Evolutionary conservation across 2,797 vertebrate genomes (phyloP), one percentile per base, ranked within the genome.

Genomic region (Miichthys miiuy): DNA sequence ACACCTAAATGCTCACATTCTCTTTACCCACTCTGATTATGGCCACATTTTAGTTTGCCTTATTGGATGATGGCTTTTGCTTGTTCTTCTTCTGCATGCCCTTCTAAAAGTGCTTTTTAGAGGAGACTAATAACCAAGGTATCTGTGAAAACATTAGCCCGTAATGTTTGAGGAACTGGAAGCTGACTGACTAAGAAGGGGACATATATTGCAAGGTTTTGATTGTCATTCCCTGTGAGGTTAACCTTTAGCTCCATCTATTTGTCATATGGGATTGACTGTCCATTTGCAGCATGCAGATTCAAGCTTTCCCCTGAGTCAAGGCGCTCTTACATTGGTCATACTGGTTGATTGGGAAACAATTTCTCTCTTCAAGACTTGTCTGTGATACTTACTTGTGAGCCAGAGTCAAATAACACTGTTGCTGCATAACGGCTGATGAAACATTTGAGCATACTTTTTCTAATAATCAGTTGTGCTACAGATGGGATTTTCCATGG

Each of bases 121-220:
- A 81, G 20, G 2, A 81, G 67, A 1, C 21, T n/a, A 0, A 27
- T 38, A 1, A 69, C 48, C 1, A 52, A 17, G 0, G 62, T 21
- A 0, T 65, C 68, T 2, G 30, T 0, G 0, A 80, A 38, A 0
- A 86, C 52, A 23, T 83, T 80, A 2, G 58, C 2, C 0, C 68
- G 70, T 25, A 75, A 0, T 12, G 70, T 74, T n/a, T 73, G 76
- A 1, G 72, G 66, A 1, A 85, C 41, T 1, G 61, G n/a, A 0
- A 72, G 10, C 21, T 57, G 64, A 7, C 81, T 86, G 18, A 87
- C 79, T 4, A 89, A 27, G 3, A 89, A 87, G 14, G 70, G 71
- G 13, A 41, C 64, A 3, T 69, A 63, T 14, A 80, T 63, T 0
- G 74, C 14, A 2, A 81, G 57, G 3, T 79, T 50, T 0, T 83